Evolutionary conservation across 2,888 invertebrate species (phyloP), one percentile per base, ranked within the genome.

Genomic region (Pomacea canaliculata): DNA sequence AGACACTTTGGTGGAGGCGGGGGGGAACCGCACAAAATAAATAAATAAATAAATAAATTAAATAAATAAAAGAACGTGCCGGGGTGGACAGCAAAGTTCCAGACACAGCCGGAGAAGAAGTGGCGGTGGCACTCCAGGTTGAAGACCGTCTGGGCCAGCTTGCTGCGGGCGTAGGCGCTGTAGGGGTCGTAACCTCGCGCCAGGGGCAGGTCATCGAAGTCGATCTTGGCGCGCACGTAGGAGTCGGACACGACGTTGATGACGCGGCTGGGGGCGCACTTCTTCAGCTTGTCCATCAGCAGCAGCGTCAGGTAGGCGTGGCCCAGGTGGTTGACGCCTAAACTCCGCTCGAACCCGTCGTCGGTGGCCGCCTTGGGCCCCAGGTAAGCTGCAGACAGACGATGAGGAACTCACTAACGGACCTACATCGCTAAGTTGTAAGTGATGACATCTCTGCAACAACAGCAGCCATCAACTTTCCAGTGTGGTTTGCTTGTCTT

Each of bases 311-410:
- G 83, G 77, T 86, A 85, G 81, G 88, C 89, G 74, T 89, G 88
- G 7, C 88, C 88, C 10, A 89, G 82, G 79, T 86, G 85, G 81
- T 89, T 89, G 16, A 88, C 88, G 7, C 87, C 88, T 62, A 89
- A 84, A 18, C 76, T 76, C 23, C 83, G 76, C 79, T 89, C 89
- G 48, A 85, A 81, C 0, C 86, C 86, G 76, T 89, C 88, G 9
- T 81, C 82, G 1, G 88, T 87, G 9, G 81, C 84, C 0, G 83
- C 81, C 72, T 85, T 85, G 10, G 89, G 89, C 13, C 89, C 89
- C 83, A 88, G 78, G 79, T 89, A 89, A 16, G 83, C 89, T 88
- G 82, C 5, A 27, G 12, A 46, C 27, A 68, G 68, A 7, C 12
- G 48, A 68, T 23, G 27, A 12, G 4, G 5, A 9, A 63, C 8